Base-by-base conservation (phyloP, 1,140 invertebrate species). In the Solenopsis invicta region DNA sequence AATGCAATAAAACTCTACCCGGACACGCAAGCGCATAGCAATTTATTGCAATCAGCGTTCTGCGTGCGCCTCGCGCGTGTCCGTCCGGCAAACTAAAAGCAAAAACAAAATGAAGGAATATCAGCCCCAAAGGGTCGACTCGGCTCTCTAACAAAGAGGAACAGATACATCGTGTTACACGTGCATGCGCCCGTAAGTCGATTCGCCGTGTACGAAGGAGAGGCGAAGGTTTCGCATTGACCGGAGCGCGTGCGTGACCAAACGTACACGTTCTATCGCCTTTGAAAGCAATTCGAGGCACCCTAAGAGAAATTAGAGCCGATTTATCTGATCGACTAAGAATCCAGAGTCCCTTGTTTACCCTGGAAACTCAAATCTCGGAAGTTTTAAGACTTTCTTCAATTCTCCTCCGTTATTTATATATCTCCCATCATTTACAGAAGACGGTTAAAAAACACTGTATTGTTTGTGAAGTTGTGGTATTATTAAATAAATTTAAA, bases 31-130 rank as follows among this genome's bases (percentile, higher is more conserved):
- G 90, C 87, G 89, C 85, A 87, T 74, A 76, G 92, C 92, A 92
- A 93, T 93, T 93, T 91, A 93, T 93, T 90, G 92, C 91, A 92
- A 93, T 93, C 92, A 92, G 85, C 90, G 91, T 90, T 89, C 88
- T 69, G 84, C 74, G 76, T 84, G 77, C 59, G 82, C 67, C 59
- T 85, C 76, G 78, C 85, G 85, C 85, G 87, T 80, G 82, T 86
- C 50, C 59, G 86, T 62, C 85, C 87, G 88, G 59, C 75, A 85
- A 88, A 82, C 67, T 69, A 78, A 86, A 89, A 85, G 86, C 61
- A 87, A 87, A 66, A 85, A 88, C 77, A 86, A 76, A 87, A 66
- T 72, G 90, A 87, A 67, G 45, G 86, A 29, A 87, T 88, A 90
- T 90, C 88, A 89, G 61, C 41, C 48, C 54, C 50, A 62, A 69